Conservation (phyloP, 2,797 vertebrate species). For the Lagodon rhomboides region DNA sequence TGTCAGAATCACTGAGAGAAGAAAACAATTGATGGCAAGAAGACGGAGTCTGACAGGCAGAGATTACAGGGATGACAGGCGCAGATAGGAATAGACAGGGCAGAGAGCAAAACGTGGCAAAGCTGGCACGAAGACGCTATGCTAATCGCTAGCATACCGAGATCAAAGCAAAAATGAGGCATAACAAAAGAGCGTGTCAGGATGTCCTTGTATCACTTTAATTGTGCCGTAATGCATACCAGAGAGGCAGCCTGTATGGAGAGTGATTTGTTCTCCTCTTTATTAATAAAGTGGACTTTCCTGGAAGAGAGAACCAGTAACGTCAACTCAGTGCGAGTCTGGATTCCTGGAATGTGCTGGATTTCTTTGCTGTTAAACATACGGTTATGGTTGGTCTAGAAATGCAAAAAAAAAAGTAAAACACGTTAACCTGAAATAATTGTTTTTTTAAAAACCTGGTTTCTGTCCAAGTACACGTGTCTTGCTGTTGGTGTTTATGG, state of each 20-base stretch:
- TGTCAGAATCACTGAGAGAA: conserved; percentile 11
- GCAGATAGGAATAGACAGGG: conserved; percentile 4
- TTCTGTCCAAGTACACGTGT: conserved; percentile 21
- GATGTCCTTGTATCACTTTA: conserved; percentile 53
- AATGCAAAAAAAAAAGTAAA: not conserved
- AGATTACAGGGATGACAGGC: conserved; percentile 41
- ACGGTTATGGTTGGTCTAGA: not conserved
- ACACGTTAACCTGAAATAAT: too few relatives aligned
- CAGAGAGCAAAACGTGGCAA: conserved; percentile 23
- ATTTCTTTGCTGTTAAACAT: not conserved
- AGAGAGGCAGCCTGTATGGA: conserved; percentile 44
- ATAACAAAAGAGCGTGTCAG: conserved; percentile 48
- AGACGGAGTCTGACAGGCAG: conserved; percentile 21
- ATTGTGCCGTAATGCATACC: conserved; percentile 60
- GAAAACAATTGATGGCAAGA: conserved; percentile 25
- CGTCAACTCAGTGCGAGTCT: not conserved
- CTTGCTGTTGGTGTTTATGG: conserved; percentile 43
- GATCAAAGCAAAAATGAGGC: conserved; percentile 60
- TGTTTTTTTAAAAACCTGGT: too few relatives aligned
- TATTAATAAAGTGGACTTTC: conserved; percentile 37
- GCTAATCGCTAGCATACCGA: conserved; percentile 42
- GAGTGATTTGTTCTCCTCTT: conserved; percentile 34
- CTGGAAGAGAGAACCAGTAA: not conserved
- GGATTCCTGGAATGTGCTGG: not conserved
- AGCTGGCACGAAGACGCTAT: conserved; percentile 42